Evolutionary conservation across 2,797 vertebrate species (phyloP), one percentile per base, ranked within the genome.

Genomic region (Ispidina picta): DNA sequence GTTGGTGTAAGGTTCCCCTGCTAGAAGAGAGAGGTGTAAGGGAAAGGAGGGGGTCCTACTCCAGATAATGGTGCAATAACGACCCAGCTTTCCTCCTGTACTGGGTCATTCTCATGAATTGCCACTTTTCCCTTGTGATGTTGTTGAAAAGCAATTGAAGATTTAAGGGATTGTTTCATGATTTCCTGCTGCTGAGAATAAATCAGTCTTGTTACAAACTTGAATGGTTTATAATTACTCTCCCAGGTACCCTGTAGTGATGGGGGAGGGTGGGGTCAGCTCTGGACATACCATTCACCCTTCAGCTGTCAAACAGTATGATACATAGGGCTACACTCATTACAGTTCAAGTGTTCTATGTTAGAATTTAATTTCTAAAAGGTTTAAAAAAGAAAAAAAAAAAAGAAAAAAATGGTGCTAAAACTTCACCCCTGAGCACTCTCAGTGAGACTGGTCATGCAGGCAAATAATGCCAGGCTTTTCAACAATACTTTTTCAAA

Each of bases 301-400:
- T 90, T 96, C 95, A 88, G 96, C 97, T 97, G 96, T 98, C 96
- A 96, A 97, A 97, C 97, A 97, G 96, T 97, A 96, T 94, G 96
- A 95, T 95, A 96, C 96, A 97, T 97, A 98, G 98, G 98, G 97
- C 98, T 98, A 98, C 97, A 96, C 95, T 97, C 97, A 97, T 97
- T 97, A 97, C 92, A 97, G 95, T 97, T 97, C 93, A 96, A 95
- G 94, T 96, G 96, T 97, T 98, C 96, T 97, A 92, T 86, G 97
- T 98, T 97, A 96, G 97, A 97, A 97, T 97, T 97, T 97, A 35
- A 97, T 97, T 98, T 98, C 96, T 96, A 93, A 96, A 97, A 95
- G 95, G 89, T 97, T 97, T 92, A 65, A 97, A 95, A 97, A 49
- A 95, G 95, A 63, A 95, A 95, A 63, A 43, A 51, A 95, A 96